Evolutionary conservation across 2,113 vertebrate genomes (phyloP).

Genomic region (Aramus guarauna): DNA sequence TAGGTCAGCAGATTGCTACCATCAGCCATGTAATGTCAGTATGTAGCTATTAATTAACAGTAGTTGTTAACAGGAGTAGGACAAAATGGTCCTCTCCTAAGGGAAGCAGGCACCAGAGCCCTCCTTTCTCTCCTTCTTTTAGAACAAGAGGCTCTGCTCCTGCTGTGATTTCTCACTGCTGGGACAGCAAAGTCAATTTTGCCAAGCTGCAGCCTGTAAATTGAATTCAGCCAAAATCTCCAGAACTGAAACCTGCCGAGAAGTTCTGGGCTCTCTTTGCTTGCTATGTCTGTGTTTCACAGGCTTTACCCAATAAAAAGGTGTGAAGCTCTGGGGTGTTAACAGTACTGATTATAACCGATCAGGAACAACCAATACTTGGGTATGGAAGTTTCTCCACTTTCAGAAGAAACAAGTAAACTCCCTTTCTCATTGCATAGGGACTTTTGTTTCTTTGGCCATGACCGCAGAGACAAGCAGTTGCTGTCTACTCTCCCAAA

Average conservation of each 20-base stretch:
- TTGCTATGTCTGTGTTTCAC: not conserved
- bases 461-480: not conserved
- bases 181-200: not conserved
- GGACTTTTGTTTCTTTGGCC: not conserved
- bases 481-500: not conserved
- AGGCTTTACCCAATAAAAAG: not conserved
- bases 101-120: not conserved
- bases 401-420: not conserved
- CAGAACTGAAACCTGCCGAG: rapidly evolving
- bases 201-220: not conserved
- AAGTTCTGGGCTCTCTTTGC: not conserved
- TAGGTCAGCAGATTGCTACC: not conserved
- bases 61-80: not conserved
- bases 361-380: not conserved
- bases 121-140: not conserved
- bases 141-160: not conserved
- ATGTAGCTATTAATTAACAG: not conserved
- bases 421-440: not conserved
- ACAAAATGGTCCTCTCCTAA: not conserved
- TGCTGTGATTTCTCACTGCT: not conserved
- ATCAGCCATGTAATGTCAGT: not conserved
- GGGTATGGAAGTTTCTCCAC: not conserved
- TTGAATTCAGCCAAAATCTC: not conserved
- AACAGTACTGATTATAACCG: not conserved
- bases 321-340: not conserved